A percentile compares a stretch with the other conserved stretches of the same genome.
phyloP scores from a whole-genome alignment of 1,140 invertebrate species.

The Danaus plexippus region DNA sequence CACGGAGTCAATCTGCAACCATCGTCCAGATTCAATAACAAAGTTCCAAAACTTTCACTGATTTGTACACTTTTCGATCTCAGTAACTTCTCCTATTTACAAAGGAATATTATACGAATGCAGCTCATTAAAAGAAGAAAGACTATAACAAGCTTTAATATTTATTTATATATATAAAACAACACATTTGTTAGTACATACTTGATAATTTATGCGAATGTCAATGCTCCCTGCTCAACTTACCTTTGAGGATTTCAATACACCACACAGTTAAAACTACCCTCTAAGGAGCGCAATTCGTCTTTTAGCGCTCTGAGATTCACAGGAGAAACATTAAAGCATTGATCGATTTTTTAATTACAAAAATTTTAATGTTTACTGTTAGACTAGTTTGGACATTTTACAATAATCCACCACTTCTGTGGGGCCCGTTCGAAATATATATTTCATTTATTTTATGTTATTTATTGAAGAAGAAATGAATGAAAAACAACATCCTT shows the following conservation, averaged over 20 bases:
- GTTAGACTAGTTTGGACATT: slow-evolving; percentile 41
- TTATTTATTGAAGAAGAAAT: too few species aligned
- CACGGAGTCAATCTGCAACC: slow-evolving; percentile 86
- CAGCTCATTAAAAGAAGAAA: slow-evolving; percentile 1
- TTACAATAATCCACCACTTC: slow-evolving; percentile 1
- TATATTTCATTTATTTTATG: too few species aligned
- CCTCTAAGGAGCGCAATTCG: slow-evolving; percentile 41
- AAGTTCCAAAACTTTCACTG: slow-evolving; percentile 19
- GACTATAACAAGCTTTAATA: slow-evolving; percentile 13
- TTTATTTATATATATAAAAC: slow-evolving; percentile 23
- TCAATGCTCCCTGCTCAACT: slow-evolving; percentile 43
- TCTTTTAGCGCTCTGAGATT: slow-evolving; percentile 37
- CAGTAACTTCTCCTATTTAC: too few species aligned
- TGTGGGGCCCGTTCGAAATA: too few species aligned
- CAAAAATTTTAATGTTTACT: slow-evolving; percentile 63
- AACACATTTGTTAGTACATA: slow-evolving; percentile 29
- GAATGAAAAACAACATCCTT: too few species aligned
- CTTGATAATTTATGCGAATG: slow-evolving; percentile 59
- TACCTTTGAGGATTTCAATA: slow-evolving; percentile 61
- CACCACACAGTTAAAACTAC: slow-evolving; percentile 41
- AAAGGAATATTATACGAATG: not conserved
- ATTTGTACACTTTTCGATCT: too few species aligned
- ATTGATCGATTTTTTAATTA: slow-evolving; percentile 56
- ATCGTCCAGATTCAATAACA: slow-evolving; percentile 29
- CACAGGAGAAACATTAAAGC: slow-evolving; percentile 35